Percentiles rank a stretch among this genome's conserved stretches.
Conservation (phyloP, 1,140 invertebrate species). For the Rhopalosiphum maidis region DNA sequence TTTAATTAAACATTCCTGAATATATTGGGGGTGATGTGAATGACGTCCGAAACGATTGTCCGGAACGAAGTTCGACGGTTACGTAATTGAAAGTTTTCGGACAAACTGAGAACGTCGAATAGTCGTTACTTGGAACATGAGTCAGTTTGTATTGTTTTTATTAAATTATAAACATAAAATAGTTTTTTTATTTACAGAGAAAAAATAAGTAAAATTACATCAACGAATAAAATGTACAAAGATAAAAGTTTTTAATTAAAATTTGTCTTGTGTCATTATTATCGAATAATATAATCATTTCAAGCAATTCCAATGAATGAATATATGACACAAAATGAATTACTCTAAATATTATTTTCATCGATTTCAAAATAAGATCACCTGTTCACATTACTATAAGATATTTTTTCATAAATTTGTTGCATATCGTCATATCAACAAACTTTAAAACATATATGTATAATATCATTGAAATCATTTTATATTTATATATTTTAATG, state of each 20-base stretch:
- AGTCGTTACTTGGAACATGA: slow-evolving; percentile 30
- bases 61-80: slow-evolving; percentile 53
- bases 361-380: not conserved
- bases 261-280: not conserved
- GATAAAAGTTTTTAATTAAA: slow-evolving; percentile 49
- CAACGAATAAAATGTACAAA: not conserved
- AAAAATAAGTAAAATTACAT: slow-evolving; percentile 24
- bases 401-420: not conserved
- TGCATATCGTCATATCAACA: not conserved
- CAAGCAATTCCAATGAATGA: not conserved
- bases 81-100: slow-evolving; percentile 54
- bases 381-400: not conserved
- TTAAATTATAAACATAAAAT: slow-evolving; percentile 15
- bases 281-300: slow-evolving; percentile 1
- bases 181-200: not conserved
- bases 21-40: slow-evolving; percentile 30
- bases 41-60: slow-evolving; percentile 54
- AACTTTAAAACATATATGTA: not conserved
- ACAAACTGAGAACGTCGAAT: slow-evolving; percentile 25
- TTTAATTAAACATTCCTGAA: slow-evolving; percentile 57
- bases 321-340: not conserved
- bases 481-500: not conserved
- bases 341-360: not conserved
- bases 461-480: not conserved
- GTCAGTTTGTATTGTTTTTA: slow-evolving; percentile 40